These are phyloP conservation scores for Pagetopsis macropterus DNA, from an alignment of 2,797 vertebrate genomes.

Conservation along the genomic window DNA sequence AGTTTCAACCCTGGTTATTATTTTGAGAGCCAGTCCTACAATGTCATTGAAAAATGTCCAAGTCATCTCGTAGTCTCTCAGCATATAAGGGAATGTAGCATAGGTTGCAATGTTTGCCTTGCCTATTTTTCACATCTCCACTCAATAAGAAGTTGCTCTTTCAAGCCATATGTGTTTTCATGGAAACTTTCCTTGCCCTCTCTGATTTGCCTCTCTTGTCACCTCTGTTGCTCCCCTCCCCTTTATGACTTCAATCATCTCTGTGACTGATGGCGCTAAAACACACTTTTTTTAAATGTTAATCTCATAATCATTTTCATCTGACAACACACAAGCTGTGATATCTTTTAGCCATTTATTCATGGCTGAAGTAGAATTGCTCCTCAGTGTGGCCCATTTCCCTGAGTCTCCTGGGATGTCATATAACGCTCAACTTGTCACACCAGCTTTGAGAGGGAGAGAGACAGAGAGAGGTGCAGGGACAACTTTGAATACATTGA, in stretches of 20 bases:
- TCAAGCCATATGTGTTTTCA: neutral
- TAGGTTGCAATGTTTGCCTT: neutral
- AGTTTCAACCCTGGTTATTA: neutral
- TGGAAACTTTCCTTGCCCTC: neutral
- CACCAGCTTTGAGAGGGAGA: neutral
- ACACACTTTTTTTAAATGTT: constrained; percentile 51
- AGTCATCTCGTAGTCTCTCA: no score
- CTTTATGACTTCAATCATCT: constrained; percentile 46
- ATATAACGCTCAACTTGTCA: constrained; percentile 54
- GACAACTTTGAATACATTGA: constrained; percentile 51
- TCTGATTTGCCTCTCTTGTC: constrained; percentile 7
- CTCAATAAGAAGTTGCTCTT: constrained; percentile 7
- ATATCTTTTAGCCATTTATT: constrained; percentile 56
- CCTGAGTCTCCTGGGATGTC: constrained; percentile 46
- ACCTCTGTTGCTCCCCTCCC: neutral
- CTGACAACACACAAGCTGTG: constrained; percentile 34
- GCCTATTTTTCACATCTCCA: neutral
- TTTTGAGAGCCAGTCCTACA: no score
- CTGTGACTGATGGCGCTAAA: constrained; percentile 51
- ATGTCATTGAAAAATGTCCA: no score
- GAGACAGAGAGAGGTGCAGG: constrained; percentile 5
- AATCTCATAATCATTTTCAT: constrained; percentile 59
- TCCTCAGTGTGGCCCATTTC: constrained; percentile 53
- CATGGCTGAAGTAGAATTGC: constrained; percentile 45
- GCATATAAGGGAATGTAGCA: no score